A percentile compares a stretch with the other conserved stretches of the same genome.
Conservation (phyloP, 1,140 invertebrate species). For the Oryzaephilus surinamensis region DNA sequence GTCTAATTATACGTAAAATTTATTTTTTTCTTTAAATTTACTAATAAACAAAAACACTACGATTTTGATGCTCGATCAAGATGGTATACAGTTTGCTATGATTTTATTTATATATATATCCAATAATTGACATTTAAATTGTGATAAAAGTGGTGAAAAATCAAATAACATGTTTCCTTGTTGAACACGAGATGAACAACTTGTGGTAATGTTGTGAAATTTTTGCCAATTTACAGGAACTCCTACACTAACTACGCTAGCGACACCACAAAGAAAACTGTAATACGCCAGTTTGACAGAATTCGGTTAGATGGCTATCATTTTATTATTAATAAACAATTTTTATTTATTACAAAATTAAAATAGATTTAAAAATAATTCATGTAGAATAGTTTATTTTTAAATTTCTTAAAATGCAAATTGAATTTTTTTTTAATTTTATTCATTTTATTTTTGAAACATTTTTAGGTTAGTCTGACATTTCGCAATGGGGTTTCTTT, state of each 20-base stretch:
- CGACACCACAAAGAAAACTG: slow-evolving; percentile 3
- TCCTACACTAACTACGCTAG: too few species aligned
- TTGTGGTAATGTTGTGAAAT: too few species aligned
- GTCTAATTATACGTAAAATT: slow-evolving; percentile 5
- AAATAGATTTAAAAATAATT: background rate
- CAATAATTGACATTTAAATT: slow-evolving; percentile 34
- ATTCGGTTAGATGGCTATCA: background rate
- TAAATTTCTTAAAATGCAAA: background rate
- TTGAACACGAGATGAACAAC: slow-evolving; percentile 9
- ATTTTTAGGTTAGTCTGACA: too few species aligned
- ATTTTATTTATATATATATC: slow-evolving; percentile 29
- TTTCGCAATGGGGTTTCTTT: too few species aligned
- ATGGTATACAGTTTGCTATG: slow-evolving; percentile 34
- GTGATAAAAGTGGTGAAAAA: slow-evolving; percentile 27
- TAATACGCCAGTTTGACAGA: slow-evolving; percentile 4
- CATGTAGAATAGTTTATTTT: too few species aligned
- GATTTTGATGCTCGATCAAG: slow-evolving; percentile 36
- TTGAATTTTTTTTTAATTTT: background rate
- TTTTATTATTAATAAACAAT: slow-evolving; percentile 2
- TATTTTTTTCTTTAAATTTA: slow-evolving; percentile 32
- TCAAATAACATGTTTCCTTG: slow-evolving; percentile 36
- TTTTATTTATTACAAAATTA: background rate
- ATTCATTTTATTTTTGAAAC: slow-evolving; percentile 1
- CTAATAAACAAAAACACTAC: slow-evolving; percentile 29
- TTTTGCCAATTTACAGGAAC: too few species aligned